phyloP scores from a whole-genome alignment of 2,888 invertebrate genomes.

The Sinopyrophorus schimmeli region DNA sequence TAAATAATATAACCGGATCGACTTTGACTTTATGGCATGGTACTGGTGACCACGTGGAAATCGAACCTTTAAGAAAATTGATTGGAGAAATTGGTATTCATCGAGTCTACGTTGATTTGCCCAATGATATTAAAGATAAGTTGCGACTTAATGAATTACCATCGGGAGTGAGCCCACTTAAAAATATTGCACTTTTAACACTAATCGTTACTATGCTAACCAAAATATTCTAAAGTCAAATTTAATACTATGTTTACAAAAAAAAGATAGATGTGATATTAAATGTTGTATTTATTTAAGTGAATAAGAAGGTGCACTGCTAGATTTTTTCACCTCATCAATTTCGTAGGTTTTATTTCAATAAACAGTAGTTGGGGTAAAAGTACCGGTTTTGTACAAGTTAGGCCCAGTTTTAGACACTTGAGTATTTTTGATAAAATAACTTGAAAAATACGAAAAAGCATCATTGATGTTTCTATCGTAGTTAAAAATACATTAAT shows the following conservation, averaged over 20 bases:
- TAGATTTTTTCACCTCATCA: too few relatives aligned
- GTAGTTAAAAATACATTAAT: too few relatives aligned
- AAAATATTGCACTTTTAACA: constrained; percentile 2
- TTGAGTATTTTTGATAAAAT: too few relatives aligned
- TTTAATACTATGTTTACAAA: constrained; percentile 8
- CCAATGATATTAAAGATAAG: constrained; percentile 61
- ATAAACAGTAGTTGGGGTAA: too few relatives aligned
- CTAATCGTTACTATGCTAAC: background rate
- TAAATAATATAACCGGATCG: constrained; percentile 60
- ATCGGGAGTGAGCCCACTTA: background rate
- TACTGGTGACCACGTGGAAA: constrained; percentile 68
- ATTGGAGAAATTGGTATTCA: constrained; percentile 68
- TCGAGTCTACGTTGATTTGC: constrained; percentile 78
- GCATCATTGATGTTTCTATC: too few relatives aligned
- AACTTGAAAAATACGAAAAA: too few relatives aligned
- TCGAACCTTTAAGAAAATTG: constrained; percentile 65
- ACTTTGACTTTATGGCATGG: constrained; percentile 83
- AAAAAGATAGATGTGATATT: too few relatives aligned
- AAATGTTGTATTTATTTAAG: too few relatives aligned
- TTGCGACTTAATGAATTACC: constrained; percentile 54
- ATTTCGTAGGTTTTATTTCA: too few relatives aligned
- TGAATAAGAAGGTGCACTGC: too few relatives aligned
- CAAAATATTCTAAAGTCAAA: background rate
- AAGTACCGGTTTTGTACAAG: too few relatives aligned
- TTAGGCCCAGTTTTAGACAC: too few relatives aligned